A percentile compares a stretch with the other conserved stretches of the same genome.
Evolutionary conservation across 1,140 invertebrate genomes (phyloP).

Genomic region (Cotesia glomerata): DNA sequence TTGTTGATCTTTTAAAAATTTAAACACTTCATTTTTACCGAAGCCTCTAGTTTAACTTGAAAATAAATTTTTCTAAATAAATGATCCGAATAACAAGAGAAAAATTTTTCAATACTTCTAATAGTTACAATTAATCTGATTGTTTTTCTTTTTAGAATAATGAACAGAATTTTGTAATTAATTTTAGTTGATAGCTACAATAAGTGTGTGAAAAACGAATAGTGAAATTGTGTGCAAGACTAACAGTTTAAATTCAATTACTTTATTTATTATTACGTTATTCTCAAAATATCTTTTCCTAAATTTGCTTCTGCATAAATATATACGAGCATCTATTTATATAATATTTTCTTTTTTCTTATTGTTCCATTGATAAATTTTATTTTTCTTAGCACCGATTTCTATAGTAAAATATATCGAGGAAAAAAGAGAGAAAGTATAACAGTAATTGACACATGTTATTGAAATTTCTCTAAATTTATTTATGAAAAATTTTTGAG

Average conservation of each 20-base stretch:
- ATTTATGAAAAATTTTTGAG: no score
- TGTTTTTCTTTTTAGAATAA: neutral
- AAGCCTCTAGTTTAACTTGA: no score
- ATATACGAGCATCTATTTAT: conserved; percentile 8
- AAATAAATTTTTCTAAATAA: no score
- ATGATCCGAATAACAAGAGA: neutral
- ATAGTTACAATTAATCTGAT: neutral
- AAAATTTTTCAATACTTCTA: neutral
- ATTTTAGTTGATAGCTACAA: neutral
- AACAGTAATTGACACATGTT: no score
- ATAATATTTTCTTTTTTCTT: neutral
- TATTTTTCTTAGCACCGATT: conserved; percentile 11
- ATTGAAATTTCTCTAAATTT: no score
- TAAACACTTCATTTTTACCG: no score
- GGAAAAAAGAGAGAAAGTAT: neutral
- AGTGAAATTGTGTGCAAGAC: conserved; percentile 8
- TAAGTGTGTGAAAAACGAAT: neutral
- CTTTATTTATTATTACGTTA: neutral
- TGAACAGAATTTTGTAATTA: neutral
- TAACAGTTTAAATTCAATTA: conserved; percentile 2
- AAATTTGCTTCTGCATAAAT: neutral
- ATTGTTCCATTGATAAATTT: neutral
- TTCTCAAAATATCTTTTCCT: conserved; percentile 13
- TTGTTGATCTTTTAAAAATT: no score
- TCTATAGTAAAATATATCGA: neutral